Conservation (phyloP, 2,888 invertebrate species). For the Chloromyia formosa region DNA sequence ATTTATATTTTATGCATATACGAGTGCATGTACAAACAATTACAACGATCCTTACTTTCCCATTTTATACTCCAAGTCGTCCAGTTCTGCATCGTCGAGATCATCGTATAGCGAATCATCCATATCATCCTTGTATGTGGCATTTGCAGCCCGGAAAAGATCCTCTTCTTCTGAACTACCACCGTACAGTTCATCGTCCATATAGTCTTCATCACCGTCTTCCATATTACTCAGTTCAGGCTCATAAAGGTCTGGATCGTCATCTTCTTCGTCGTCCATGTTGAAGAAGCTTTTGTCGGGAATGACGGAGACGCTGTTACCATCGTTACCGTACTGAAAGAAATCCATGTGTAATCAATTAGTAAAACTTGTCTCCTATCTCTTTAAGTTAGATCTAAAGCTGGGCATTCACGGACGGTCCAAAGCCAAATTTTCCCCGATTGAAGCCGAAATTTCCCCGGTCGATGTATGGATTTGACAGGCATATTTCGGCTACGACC, state of each 20-base stretch:
- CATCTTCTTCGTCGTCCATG: neutral
- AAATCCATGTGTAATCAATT: too few relatives aligned
- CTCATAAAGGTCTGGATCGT: constrained; percentile 23
- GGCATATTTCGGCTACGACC: too few relatives aligned
- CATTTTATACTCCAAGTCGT: constrained; percentile 1
- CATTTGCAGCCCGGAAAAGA: neutral
- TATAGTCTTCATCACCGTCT: constrained; percentile 16
- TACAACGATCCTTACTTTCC: neutral
- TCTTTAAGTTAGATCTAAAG: too few relatives aligned
- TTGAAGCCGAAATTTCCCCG: too few relatives aligned
- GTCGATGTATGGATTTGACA: too few relatives aligned
- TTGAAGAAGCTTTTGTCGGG: constrained; percentile 25
- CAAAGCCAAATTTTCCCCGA: too few relatives aligned
- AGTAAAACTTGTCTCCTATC: too few relatives aligned
- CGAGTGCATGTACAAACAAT: neutral
- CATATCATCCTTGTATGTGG: neutral
- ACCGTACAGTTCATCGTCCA: constrained; percentile 17
- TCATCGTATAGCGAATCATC: constrained; percentile 20
- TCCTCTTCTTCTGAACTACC: constrained; percentile 35
- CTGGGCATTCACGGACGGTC: too few relatives aligned
- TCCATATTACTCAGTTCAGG: constrained; percentile 11
- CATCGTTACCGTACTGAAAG: constrained; percentile 37
- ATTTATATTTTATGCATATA: neutral
- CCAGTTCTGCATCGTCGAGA: neutral
- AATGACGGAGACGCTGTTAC: constrained; percentile 2